Evolutionary conservation across 2,888 invertebrate species (phyloP), one percentile per base, ranked within the genome.

Genomic region (Drosophila bunnanda): DNA sequence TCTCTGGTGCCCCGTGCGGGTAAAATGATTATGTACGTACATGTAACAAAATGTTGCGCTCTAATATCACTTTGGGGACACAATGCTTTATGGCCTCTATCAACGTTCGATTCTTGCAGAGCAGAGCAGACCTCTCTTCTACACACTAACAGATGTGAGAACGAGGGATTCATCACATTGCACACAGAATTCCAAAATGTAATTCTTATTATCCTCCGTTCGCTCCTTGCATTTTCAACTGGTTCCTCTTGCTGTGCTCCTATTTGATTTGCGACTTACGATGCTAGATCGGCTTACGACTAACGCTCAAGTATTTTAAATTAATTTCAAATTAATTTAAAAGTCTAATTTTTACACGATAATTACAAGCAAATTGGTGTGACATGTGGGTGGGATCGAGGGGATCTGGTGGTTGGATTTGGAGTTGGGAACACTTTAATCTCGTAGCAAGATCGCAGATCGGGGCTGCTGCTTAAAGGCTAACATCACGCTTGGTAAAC

Each of bases 261-360:
- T 64, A 32, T 28, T 71, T 62, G 56, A 65, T 60, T 50, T 17
- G 22, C 15, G 39, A 54, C 39, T 39, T 54, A 60, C 62, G 44
- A 46, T 72, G 75, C 54, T 74, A 64, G 66, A 69, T 44, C 17
- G 25, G 20, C 39, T 77, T 78, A 36, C 8, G 32, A 2, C 62
- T 53, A 62, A 55, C 20, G 54, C 13, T 55, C 13, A 67, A 55
- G 39, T 78, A 78, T 78, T 84, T 84, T 80, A 78, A 87, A 84
- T 87, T 87, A 84, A 84, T 84, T 84, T 84, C 84, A 84, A 84
- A 84, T 84, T 84, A 84, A 84, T 84, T 82, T 61, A 87, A 84
- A 86, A 80, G 77, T 78, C 87, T 76, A 78, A 75, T 76, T 73
- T 74, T 76, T 83, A 79, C 75, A 86, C 70, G 58, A 75, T 77